These are phyloP conservation scores for Platyscapa corneri DNA, from an alignment of 1,140 invertebrate species.

Conservation along the genomic window DNA sequence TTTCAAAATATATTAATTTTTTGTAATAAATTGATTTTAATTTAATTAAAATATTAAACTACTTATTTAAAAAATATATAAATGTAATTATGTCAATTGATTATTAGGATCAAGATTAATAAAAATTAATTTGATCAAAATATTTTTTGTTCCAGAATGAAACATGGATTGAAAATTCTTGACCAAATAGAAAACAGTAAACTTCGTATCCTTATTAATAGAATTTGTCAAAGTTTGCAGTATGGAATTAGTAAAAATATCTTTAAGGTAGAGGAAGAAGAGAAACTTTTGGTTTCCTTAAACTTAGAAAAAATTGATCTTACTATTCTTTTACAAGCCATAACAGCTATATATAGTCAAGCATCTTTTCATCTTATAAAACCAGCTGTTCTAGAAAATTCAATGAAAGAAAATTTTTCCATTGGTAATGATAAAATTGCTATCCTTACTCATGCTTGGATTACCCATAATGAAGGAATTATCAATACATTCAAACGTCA, in stretches of 20 bases:
- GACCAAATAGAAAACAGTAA: conserved; percentile 65
- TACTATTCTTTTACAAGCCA: conserved; percentile 60
- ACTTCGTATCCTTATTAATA: conserved; percentile 65
- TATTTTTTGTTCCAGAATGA: conserved; percentile 54
- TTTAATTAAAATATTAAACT: neutral
- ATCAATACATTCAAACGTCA: conserved; percentile 61
- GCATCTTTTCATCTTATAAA: conserved; percentile 64
- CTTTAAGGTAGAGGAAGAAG: conserved; percentile 66
- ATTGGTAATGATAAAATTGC: conserved; percentile 62
- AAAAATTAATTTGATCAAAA: no score
- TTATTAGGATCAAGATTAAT: no score
- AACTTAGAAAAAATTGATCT: conserved; percentile 63
- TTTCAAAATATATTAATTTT: neutral
- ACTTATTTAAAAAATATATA: no score
- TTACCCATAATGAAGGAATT: conserved; percentile 63
- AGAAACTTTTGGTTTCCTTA: conserved; percentile 67
- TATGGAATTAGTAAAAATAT: conserved; percentile 55
- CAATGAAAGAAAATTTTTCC: conserved; percentile 62
- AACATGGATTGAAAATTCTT: conserved; percentile 61
- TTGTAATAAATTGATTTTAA: neutral
- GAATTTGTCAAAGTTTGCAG: conserved; percentile 64
- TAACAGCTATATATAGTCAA: conserved; percentile 63
- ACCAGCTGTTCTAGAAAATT: conserved; percentile 58
- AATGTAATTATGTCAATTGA: no score
- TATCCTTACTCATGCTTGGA: conserved; percentile 65